Conservation (phyloP, 2,888 invertebrate species). For the Prosapia bicincta region DNA sequence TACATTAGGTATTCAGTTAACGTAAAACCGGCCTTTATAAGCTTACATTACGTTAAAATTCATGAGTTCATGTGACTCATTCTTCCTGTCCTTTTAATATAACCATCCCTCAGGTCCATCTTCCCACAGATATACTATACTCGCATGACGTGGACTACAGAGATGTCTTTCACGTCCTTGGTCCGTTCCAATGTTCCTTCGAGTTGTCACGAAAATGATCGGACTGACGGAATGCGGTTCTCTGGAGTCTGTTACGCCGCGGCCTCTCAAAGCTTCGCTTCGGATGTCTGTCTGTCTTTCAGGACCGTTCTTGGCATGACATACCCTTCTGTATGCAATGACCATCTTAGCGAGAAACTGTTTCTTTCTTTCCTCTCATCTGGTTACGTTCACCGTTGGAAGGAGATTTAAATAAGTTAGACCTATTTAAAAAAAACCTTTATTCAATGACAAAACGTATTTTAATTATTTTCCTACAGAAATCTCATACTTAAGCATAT, state of each 20-base stretch:
- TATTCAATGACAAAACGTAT: no score
- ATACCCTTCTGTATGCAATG: not conserved
- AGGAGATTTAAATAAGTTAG: no score
- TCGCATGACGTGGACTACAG: not conserved
- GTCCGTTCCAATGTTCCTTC: conserved; percentile 12
- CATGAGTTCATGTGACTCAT: no score
- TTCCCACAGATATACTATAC: not conserved
- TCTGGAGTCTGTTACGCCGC: not conserved
- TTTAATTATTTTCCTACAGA: no score
- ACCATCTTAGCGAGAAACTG: not conserved
- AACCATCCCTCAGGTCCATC: not conserved
- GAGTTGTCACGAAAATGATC: conserved; percentile 22
- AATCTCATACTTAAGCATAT: no score
- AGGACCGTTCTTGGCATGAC: not conserved
- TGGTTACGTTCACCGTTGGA: no score
- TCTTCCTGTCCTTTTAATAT: no score
- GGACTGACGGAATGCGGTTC: conserved; percentile 18
- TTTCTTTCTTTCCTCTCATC: no score
- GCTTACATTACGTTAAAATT: no score
- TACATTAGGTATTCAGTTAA: no score
- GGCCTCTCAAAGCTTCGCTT: not conserved
- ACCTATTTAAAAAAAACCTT: no score
- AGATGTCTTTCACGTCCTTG: not conserved
- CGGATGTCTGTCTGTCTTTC: not conserved
- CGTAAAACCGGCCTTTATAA: no score